Conservation (phyloP, 92 coral and sea anemone species). For the Paramuricea clavata region DNA sequence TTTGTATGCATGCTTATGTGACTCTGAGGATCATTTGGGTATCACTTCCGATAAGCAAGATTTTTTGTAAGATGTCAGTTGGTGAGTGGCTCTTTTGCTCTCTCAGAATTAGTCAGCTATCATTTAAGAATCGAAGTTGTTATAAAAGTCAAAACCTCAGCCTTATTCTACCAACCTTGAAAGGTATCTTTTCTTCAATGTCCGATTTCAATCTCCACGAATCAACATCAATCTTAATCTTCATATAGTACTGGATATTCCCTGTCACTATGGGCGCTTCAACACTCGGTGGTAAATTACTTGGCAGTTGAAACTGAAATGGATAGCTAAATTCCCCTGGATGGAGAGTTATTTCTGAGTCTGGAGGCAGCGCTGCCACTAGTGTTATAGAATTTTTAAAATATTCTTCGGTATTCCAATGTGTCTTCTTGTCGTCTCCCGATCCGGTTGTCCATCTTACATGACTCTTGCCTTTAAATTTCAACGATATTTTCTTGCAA, state of each 20-base stretch:
- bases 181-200: constrained; percentile 10
- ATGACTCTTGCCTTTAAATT: constrained; percentile 6
- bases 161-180: not conserved
- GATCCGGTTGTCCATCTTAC: constrained; percentile 7
- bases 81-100: no score
- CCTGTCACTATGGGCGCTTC: not conserved
- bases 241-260: not conserved
- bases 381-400: not conserved
- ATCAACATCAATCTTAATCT: constrained; percentile 18
- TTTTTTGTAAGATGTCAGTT: no score
- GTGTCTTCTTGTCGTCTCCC: constrained; percentile 3
- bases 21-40: no score
- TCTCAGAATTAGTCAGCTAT: no score
- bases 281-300: not conserved
- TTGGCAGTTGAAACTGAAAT: constrained; percentile 16
- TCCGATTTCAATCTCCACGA: constrained; percentile 18
- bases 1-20: no score
- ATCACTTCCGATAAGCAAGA: no score
- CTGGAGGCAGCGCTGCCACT: not conserved
- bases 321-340: constrained; percentile 12
- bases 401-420: constrained; percentile 9
- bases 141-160: no score
- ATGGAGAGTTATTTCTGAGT: not conserved
- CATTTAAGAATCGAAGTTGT: no score
- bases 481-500: constrained; percentile 3